Base-by-base conservation (phyloP, 2,797 vertebrate species). In the Bradypodion ventrale region DNA sequence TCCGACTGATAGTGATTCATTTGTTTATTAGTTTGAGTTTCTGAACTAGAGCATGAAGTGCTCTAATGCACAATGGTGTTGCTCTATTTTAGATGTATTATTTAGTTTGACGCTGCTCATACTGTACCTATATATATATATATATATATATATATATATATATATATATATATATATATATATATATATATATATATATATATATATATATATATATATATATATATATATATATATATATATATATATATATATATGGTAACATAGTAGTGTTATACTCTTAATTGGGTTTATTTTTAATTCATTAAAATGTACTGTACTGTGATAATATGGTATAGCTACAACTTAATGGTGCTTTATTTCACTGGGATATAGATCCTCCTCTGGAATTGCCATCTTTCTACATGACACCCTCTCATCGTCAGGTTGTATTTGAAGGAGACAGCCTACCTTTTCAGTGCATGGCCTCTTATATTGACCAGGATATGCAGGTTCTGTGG, bases 401-500 rank as follows among this genome's bases (percentile, higher is more conserved):
- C 95, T 98, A 98, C 92, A 97, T 99, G 95, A 99, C 97, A 25
- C 98, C 99, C 0, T 99, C 98, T 85, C 98, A 99, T 90, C 98
- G 97, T 0, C 99, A 99, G 93, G 97, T 99, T 0, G 99, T 99
- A 44, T 99, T 99, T 89, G 97, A 99, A 94, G 99, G 98, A 29
- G 98, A 99, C 92, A 99, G 98, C 87, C 96, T 99, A 49, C 99
- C 99, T 0, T 99, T 99, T 94, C 98, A 99, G 86, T 99, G 99
- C 86, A 97, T 98, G 96, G 99, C 98, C 69, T 99, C 99, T 0
- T 98, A 98, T 15, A 98, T 99, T 83, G 97, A 98, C 6, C 96
- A 98, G 91, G 98, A 99, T 93, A 99, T 99, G 99, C 98, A 99
- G 87, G 98, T 99, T 83, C 92, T 99, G 37, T 99, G 98, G 98